Evolutionary conservation across 1,140 invertebrate genomes (phyloP).

Genomic region (Drosophila melanogaster): Release_6_plus_ISO1_MT NT_037436.4:21889001-21889500

Average conservation of each 20-base stretch:
- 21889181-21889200: background rate
- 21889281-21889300: slow-evolving; percentile 63
- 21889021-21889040: slow-evolving; percentile 8
- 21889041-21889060: slow-evolving; percentile 40
- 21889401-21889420: background rate
- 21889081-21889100: slow-evolving; percentile 7
- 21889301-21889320: slow-evolving; percentile 12
- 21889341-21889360: slow-evolving; percentile 23
- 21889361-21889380: slow-evolving; percentile 46
- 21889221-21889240: slow-evolving; percentile 68
- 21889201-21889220: slow-evolving; percentile 53
- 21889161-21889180: slow-evolving; percentile 8
- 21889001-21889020: too few species aligned
- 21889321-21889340: slow-evolving; percentile 58
- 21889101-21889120: slow-evolving; percentile 50
- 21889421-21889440: slow-evolving; percentile 1
- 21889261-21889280: slow-evolving; percentile 35
- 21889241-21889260: slow-evolving; percentile 60
- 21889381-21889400: slow-evolving; percentile 67
- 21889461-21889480: slow-evolving; percentile 83
- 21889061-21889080: slow-evolving; percentile 30
- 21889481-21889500: slow-evolving; percentile 75
- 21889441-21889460: slow-evolving; percentile 79
- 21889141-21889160: slow-evolving; percentile 2
- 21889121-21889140: slow-evolving; percentile 47